Conservation (phyloP, 2,888 invertebrate species). For the Micropterix aruncella region DNA sequence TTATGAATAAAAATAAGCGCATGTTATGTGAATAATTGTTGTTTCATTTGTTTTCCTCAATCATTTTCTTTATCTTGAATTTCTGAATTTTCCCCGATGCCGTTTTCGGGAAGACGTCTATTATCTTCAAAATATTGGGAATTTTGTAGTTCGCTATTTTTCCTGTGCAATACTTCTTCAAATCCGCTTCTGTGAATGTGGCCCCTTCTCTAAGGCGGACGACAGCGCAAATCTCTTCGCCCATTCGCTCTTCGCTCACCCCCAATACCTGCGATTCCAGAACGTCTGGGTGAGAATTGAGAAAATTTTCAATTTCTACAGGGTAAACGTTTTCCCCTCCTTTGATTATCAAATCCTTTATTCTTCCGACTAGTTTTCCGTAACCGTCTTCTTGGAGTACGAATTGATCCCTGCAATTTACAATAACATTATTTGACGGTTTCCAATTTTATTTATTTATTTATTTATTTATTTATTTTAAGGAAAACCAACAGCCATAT, state of each 20-base stretch:
- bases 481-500: too few species aligned
- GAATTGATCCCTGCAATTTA: conserved; percentile 50
- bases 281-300: conserved; percentile 61
- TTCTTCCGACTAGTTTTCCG: conserved; percentile 53
- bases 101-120: conserved; percentile 65
- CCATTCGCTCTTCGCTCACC: conserved; percentile 59
- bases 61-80: conserved; percentile 36
- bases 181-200: conserved; percentile 37
- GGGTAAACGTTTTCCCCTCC: conserved; percentile 80
- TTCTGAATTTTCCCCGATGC: conserved; percentile 77
- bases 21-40: not conserved
- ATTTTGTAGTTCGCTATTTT: conserved; percentile 71
- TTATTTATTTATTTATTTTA: too few species aligned
- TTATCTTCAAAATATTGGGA: conserved; percentile 53
- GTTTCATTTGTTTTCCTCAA: conserved; percentile 18
- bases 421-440: too few species aligned
- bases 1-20: not conserved
- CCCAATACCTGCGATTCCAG: conserved; percentile 65
- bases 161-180: conserved; percentile 48
- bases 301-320: conserved; percentile 63
- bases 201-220: conserved; percentile 40
- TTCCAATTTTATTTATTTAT: too few species aligned
- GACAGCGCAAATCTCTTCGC: conserved; percentile 64
- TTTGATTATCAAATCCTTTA: conserved; percentile 66
- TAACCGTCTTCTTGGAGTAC: conserved; percentile 54